Percentiles rank a stretch among this genome's conserved stretches.
phyloP scores from a whole-genome alignment of 2,888 invertebrate species.

The Brenthis daphne region DNA sequence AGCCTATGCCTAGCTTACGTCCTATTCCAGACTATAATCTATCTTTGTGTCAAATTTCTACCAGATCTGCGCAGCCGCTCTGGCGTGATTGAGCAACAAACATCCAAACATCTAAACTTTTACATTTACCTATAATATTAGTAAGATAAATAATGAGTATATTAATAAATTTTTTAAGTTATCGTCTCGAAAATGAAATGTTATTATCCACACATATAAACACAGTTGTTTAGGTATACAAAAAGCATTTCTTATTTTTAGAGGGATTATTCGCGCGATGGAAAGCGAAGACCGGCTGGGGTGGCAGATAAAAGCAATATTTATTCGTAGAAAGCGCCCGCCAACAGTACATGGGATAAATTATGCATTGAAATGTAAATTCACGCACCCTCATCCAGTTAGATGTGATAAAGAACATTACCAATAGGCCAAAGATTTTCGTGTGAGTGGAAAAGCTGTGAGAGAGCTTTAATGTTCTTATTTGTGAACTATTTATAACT shows the following conservation, averaged over 20 bases:
- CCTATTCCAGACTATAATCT: too few species aligned
- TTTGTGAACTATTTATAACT: too few species aligned
- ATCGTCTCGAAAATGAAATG: too few species aligned
- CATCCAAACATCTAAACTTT: too few species aligned
- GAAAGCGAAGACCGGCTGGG: constrained; percentile 70
- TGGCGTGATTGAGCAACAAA: too few species aligned
- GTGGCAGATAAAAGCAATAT: constrained; percentile 70
- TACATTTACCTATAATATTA: too few species aligned
- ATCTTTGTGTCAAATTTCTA: too few species aligned
- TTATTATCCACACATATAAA: not conserved
- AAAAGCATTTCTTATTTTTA: constrained; percentile 54
- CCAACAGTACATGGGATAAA: constrained; percentile 63
- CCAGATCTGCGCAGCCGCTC: too few species aligned
- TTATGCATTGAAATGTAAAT: constrained; percentile 81
- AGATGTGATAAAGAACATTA: constrained; percentile 35
- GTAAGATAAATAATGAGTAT: too few species aligned
- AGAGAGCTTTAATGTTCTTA: too few species aligned
- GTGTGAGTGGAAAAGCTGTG: constrained; percentile 9
- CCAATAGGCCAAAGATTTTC: constrained; percentile 17
- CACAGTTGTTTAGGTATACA: not conserved
- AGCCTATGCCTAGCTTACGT: too few species aligned
- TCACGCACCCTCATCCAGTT: constrained; percentile 43
- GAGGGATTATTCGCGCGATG: constrained; percentile 71
- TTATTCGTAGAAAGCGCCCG: constrained; percentile 56
- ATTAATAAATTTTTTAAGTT: too few species aligned